Evolutionary conservation across 1,140 invertebrate species (phyloP).

Genomic region (Drosophila punjabiensis): DNA sequence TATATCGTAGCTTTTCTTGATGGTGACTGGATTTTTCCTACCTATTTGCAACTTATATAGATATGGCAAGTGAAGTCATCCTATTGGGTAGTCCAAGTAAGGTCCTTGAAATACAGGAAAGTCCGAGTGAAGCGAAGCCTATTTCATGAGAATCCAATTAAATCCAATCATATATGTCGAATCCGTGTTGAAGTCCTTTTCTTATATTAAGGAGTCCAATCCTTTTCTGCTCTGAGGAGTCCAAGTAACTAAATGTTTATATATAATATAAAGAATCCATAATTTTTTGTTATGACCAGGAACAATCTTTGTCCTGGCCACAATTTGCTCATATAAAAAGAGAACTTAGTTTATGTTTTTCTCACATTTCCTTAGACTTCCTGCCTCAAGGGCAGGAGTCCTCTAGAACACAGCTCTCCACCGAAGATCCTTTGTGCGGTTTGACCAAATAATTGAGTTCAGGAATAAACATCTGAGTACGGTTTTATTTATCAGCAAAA

Average conservation of each 20-base stretch:
- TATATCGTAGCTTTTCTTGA: background rate
- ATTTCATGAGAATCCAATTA: background rate
- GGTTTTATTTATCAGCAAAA: no score
- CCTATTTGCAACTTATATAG: background rate
- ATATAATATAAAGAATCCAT: background rate
- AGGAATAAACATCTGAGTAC: background rate
- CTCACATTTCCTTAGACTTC: background rate
- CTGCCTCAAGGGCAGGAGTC: background rate
- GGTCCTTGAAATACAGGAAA: no score
- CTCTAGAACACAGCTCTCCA: background rate
- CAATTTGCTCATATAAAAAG: background rate
- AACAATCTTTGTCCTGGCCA: background rate
- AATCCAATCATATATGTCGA: background rate
- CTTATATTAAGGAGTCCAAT: background rate
- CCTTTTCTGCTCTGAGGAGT: background rate
- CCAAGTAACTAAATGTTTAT: background rate
- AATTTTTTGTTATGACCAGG: background rate
- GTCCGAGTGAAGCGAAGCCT: background rate
- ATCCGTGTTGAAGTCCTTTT: background rate
- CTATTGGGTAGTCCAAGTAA: background rate
- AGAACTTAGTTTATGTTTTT: background rate
- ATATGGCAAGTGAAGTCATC: background rate
- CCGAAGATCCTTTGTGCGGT: no score
- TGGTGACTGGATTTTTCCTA: background rate
- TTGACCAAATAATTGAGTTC: background rate